Evolutionary conservation across 2,888 invertebrate species (phyloP), one percentile per base, ranked within the genome.

Genomic region (Plagodis pulveraria): DNA sequence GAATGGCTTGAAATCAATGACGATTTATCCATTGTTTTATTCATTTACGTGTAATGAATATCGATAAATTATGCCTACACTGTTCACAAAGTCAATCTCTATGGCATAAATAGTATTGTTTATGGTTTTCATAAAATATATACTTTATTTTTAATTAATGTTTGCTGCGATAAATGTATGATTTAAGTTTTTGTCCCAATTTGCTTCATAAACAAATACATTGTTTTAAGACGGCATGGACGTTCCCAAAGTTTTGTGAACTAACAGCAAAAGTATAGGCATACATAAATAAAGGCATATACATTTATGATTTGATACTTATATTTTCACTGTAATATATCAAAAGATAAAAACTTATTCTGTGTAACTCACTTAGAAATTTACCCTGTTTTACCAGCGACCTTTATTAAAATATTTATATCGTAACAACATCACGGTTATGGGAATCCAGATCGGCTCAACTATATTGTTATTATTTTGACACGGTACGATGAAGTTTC

Each of bases 401-500:
- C 22, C 22, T 22, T 22, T 22, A 22, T n/a, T n/a, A 22, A 22
- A 22, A n/a, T n/a, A n/a, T n/a, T n/a, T 22, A 22, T 22, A 4
- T 22, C 22, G 22, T 22, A 38, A 70, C 60, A 73, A 63, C 65
- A 58, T 51, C 43, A 54, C 59, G 52, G 55, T 57, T 76, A 73
- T 72, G 72, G 69, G 71, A 73, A 74, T 70, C 74, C 54, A 71
- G 70, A 70, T 65, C 55, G 55, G 63, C 67, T 74, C 72, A 8
- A 75, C 35, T 57, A 52, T 50, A 41, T 34, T 51, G 36, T 63
- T 69, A 73, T 74, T 72, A 70, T 77, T 77, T 73, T 72, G 70
- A 70, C 68, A 69, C 64, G 72, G 66, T 69, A 69, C 72, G 68
- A 75, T 79, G 77, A 80, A 53, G 49, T 86, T 84, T 80, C 71